phyloP scores from a whole-genome alignment of 1,140 invertebrate genomes.

The Neelides sp. region DNA sequence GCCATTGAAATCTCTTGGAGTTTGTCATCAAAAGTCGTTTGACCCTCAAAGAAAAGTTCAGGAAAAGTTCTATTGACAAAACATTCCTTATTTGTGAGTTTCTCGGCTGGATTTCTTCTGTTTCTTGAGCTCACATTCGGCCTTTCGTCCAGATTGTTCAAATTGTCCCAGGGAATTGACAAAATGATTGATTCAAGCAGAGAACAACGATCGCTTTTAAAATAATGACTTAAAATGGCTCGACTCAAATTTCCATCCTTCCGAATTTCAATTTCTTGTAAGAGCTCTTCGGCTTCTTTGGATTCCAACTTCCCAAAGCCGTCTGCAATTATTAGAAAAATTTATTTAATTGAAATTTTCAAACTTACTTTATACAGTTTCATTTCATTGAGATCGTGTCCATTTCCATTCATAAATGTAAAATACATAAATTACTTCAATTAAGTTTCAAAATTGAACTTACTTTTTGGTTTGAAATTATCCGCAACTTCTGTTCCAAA shows the following conservation, averaged over 20 bases:
- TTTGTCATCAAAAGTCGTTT: too few species aligned
- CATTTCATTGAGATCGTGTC: too few species aligned
- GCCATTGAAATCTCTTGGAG: too few species aligned
- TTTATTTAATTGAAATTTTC: background rate
- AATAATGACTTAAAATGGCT: slow-evolving; percentile 19
- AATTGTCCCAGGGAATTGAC: slow-evolving; percentile 4
- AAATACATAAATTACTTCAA: too few species aligned
- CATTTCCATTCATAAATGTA: too few species aligned
- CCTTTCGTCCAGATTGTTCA: too few species aligned
- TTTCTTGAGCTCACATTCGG: too few species aligned
- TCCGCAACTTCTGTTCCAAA: slow-evolving; percentile 15
- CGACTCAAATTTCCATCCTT: background rate
- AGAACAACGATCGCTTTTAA: slow-evolving; percentile 14
- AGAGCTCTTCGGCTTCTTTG: slow-evolving; percentile 18
- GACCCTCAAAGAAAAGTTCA: too few species aligned
- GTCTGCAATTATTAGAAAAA: slow-evolving; percentile 8
- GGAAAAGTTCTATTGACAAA: too few species aligned
- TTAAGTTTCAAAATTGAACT: background rate
- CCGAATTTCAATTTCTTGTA: slow-evolving; percentile 12
- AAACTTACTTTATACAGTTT: background rate
- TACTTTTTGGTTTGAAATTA: slow-evolving; percentile 1
- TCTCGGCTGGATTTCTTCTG: too few species aligned
- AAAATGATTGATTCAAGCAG: slow-evolving; percentile 24
- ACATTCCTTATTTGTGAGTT: too few species aligned
- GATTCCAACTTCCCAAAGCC: slow-evolving; percentile 14